Percentiles rank a stretch among this genome's conserved stretches.
Conservation (phyloP, 2,888 invertebrate genomes). For the Mythimna lalbum region DNA sequence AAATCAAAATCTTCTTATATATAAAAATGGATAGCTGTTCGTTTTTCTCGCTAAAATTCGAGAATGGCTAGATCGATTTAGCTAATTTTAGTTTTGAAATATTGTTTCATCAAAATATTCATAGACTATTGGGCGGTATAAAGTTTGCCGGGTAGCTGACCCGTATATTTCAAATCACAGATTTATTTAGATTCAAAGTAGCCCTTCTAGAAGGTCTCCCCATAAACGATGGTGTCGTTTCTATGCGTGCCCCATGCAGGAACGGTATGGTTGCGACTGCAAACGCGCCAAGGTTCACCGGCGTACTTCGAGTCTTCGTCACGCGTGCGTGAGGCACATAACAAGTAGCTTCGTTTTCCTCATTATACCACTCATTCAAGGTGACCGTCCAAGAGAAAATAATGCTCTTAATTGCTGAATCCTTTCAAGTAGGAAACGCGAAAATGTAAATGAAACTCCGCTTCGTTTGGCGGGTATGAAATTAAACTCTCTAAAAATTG, state of each 20-base stretch:
- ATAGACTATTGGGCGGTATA: no score
- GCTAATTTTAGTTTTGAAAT: no score
- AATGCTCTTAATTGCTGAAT: constrained; percentile 56
- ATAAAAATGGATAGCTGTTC: no score
- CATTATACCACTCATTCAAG: constrained; percentile 54
- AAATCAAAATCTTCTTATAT: no score
- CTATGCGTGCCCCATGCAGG: constrained; percentile 42
- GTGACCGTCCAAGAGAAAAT: constrained; percentile 48
- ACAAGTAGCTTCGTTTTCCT: constrained; percentile 61
- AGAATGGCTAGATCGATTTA: no score
- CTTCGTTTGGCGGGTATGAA: background rate
- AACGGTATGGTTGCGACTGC: constrained; percentile 53
- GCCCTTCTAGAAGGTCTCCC: constrained; percentile 45
- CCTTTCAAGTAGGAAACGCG: constrained; percentile 43
- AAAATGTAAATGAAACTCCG: constrained; percentile 13
- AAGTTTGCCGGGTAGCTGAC: no score
- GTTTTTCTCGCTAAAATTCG: no score
- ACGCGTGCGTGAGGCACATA: constrained; percentile 58
- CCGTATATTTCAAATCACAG: background rate
- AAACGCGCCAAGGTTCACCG: constrained; percentile 57
- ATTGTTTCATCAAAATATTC: no score
- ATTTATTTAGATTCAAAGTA: constrained; percentile 27
- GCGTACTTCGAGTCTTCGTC: constrained; percentile 46
- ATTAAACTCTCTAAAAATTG: constrained; percentile 1
- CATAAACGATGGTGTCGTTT: constrained; percentile 48